A percentile compares a stretch with the other conserved stretches of the same genome.
These are phyloP conservation scores for Agapetus fuscipes DNA, from an alignment of 2,888 invertebrate species.

Conservation along the genomic window DNA sequence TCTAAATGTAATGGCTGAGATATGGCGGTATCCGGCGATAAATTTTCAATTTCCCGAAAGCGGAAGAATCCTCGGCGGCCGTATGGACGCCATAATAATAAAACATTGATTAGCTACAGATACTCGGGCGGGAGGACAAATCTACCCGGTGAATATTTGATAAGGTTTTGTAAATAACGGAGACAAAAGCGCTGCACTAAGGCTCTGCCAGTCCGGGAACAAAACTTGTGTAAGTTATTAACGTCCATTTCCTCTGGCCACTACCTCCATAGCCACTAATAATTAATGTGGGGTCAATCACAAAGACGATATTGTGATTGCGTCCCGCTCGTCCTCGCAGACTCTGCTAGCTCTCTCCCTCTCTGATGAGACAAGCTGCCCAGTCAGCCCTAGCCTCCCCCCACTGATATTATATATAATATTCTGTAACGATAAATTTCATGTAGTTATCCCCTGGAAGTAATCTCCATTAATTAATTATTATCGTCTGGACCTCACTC, in stretches of 20 bases:
- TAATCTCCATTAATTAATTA: no score
- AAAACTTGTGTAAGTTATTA: constrained; percentile 22
- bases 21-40: constrained; percentile 14
- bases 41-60: constrained; percentile 19
- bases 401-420: no score
- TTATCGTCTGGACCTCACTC: no score
- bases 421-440: no score
- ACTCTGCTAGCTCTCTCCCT: constrained; percentile 22
- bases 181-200: constrained; percentile 19
- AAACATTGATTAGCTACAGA: constrained; percentile 22
- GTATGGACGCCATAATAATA: constrained; percentile 18
- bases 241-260: constrained; percentile 19
- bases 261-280: constrained; percentile 37
- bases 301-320: constrained; percentile 41
- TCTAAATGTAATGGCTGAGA: constrained; percentile 12
- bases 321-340: constrained; percentile 34
- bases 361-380: constrained; percentile 32
- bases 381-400: constrained; percentile 17
- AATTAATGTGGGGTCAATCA: constrained; percentile 50
- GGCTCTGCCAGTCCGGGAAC: constrained; percentile 12
- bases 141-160: constrained; percentile 19
- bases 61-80: constrained; percentile 6
- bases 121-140: constrained; percentile 12
- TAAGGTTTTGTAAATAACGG: constrained; percentile 19
- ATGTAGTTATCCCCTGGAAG: no score